Evolutionary conservation across 2,113 vertebrate species (phyloP), one percentile per base, ranked within the genome.

Genomic region (Taxidea taxus): DNA sequence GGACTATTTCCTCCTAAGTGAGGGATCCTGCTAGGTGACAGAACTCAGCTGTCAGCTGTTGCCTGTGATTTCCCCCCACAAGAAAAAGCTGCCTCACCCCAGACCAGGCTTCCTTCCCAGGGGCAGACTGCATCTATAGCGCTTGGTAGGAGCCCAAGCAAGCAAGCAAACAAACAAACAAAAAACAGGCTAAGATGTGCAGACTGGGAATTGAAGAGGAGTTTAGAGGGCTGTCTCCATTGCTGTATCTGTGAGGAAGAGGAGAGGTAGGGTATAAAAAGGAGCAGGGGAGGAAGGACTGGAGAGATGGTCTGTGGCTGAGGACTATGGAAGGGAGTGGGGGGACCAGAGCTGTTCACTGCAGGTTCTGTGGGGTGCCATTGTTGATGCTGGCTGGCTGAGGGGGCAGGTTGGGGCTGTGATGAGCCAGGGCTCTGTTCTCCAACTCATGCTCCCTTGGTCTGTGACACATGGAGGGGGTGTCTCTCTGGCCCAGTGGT

Each of bases 261-360:
- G 42, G 10, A 56, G 25, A 34, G 21, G 25, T n/a, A 44, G 39
- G 14, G 29, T 7, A 20, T 70, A 25, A 2, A 82, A 42, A 7
- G 21, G 31, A 56, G 34, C 49, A 14, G 7, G 7, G 39, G 58
- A 70, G 27, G n/a, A 82, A 37, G 68, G 12, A n/a, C 42, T 37
- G 37, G 31, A 39, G 23, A 58, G 64, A 12, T 12, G 31, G 21
- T 20, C 42, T 66, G 4, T 42, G 91, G n/a, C 51, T n/a, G 51
- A 68, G n/a, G 29, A 78, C 51, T 54, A 54, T 18, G 51, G 51
- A 54, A n/a, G n/a, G n/a, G n/a, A n/a, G n/a, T n/a, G n/a, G n/a
- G n/a, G n/a, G n/a, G n/a, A 16, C 16, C 5, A 34, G 64, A 70
- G 56, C 18, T 58, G 16, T 49, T 0, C 0, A 10, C 7, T 2